Base-by-base conservation (phyloP, 2,113 vertebrate species). In the Microcebus tavaratra region DNA sequence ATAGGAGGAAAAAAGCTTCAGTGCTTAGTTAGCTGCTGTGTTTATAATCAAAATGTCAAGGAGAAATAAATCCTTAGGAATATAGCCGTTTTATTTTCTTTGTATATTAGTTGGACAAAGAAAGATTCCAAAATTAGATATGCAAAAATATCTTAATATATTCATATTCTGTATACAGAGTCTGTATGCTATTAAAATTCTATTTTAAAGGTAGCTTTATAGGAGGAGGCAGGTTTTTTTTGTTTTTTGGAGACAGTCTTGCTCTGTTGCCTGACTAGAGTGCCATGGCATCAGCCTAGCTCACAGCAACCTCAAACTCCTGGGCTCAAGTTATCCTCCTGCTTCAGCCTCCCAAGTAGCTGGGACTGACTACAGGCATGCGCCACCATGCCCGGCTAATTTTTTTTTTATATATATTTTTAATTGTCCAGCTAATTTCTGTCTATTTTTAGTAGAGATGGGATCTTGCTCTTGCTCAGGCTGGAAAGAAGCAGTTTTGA, bases 41-140 rank as follows among this genome's bases (percentile, higher is more conserved):
- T 94, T 50, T 81, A 29, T 86, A 55, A 90, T 94, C 57, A 88
- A 88, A 84, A 45, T 61, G 27, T 75, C 50, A 95, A 88, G 59
- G n/a, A 91, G 48, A 92, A 90, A 83, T 92, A 48, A 97, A 84
- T 17, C 63, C 81, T 81, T 93, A 95, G 29, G 23, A 84, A 91
- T 83, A 90, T n/a, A 85, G 36, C 25, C 59, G 78, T 90, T 93
- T 88, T 88, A 96, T 79, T 93, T 45, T 75, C 90, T 83, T 72
- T 88, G 34, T 8, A 50, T 70, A 75, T 31, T 68, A 95, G 42
- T 50, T 91, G n/a, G 23, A 92, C 25, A 88, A 50, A 92, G 25
- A 79, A 78, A 88, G 48, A 90, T 87, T 92, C 55, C 59, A 97
- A 93, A 96, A 91, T 53, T 55, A 91, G 67, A 85, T 83, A 42